Evolutionary conservation across 1,140 invertebrate genomes (phyloP), one percentile per base, ranked within the genome.

Genomic region (Holotrichia oblita): DNA sequence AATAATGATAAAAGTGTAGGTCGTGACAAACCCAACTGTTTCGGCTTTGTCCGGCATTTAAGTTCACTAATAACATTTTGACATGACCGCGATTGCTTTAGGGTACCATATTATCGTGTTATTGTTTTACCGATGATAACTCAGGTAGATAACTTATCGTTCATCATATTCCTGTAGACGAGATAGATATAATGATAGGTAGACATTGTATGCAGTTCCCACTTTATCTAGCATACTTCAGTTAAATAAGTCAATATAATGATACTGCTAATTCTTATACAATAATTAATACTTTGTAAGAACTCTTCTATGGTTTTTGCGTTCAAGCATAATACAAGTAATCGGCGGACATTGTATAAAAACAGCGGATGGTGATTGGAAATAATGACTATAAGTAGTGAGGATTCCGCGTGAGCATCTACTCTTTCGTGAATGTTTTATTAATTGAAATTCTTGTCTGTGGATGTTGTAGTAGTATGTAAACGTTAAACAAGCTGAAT

Each of bases 1-100:
- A 55, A 55, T 55, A 55, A 55, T 55, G 14, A 55, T 55, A 55
- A 55, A 55, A 14, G 48, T 55, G 48, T 55, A 55, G n/a, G 17
- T 55, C 48, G 48, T 55, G 48, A 55, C 48, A 17, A n/a, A 55
- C 14, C 48, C 14, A 17, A 14, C 48, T 17, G 48, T 17, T 55
- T 17, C 48, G n/a, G n/a, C 6, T 55, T 55, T 55, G 48, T 55
- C 2, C 14, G 12, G 17, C 48, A 17, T n/a, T 55, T 55, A 55
- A 55, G 6, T 55, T 55, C 17, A 17, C 48, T 55, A 55, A 55
- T n/a, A 55, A 17, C 48, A 17, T 55, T 55, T 55, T 55, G 48
- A 55, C 14, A 55, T 17, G 48, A n/a, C 48, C n/a, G 17, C 14
- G 14, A 55, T 6, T 2, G 48, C 48, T 17, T 10, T 55, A 55